Evolutionary conservation across 1,140 invertebrate species (phyloP), one percentile per base, ranked within the genome.

Genomic region (Drosophila setifemur): DNA sequence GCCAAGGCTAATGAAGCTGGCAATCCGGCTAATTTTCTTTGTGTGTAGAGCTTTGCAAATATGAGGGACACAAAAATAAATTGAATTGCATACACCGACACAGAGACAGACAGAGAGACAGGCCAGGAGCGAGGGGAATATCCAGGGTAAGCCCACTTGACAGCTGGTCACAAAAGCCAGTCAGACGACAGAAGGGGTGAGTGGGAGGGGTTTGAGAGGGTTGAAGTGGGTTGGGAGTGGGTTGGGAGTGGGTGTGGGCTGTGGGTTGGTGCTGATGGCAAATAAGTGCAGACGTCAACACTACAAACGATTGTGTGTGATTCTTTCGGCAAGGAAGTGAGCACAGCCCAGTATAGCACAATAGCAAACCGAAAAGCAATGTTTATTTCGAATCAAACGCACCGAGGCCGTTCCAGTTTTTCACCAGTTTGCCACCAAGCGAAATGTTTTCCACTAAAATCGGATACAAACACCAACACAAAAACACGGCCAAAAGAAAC

Each of bases 361-460:
- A 78, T 43, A 54, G 81, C 74, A 68, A n/a, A 86, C 66, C 60
- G 63, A 86, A 75, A 68, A 72, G 66, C 70, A 85, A 81, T 86
- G 81, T 86, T 86, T 86, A 86, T 70, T 81, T 68, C 70, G 57
- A 70, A 81, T 86, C 45, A 68, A 54, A 78, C 64, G 74, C 69
- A 77, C 40, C 35, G 18, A 57, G 39, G 0, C 37, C 25, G 53
- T 61, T 35, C 21, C 21, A 23, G 1, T 61, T 61, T n/a, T 21
- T 21, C 26, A 43, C 37, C 8, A 40, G 28, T 4, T 14, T 48
- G 55, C 43, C 43, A 73, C 55, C 44, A 58, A 37, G 58, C 40
- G 66, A 83, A 73, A 76, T 72, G 78, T 63, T 57, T 73, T 68
- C 45, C 49, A 58, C 79, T 18, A 68, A 63, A 66, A 35, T 67